Percentiles rank a stretch among this genome's conserved stretches.
phyloP scores from a whole-genome alignment of 2,888 invertebrate species.

The Cataglyphis livida region DNA sequence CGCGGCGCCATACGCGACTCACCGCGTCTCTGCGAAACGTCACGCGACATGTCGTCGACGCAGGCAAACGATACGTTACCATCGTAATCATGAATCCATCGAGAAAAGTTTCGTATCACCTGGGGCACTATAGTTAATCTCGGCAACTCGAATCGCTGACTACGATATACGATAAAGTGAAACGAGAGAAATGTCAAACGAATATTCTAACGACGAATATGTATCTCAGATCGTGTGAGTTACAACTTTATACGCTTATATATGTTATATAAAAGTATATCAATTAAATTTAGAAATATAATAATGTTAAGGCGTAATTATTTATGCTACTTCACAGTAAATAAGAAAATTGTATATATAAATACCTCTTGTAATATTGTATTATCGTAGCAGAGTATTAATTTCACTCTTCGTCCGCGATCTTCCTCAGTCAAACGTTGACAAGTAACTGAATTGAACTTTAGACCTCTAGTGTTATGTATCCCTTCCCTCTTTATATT shows the following conservation, averaged over 20 bases:
- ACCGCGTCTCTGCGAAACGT: constrained; percentile 28
- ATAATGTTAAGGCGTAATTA: not conserved
- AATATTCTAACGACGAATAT: not conserved
- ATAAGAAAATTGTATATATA: not conserved
- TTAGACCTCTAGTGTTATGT: not conserved
- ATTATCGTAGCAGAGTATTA: not conserved
- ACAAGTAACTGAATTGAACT: not conserved
- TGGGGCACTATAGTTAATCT: constrained; percentile 29
- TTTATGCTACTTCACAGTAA: not conserved
- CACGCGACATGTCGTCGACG: constrained; percentile 30
- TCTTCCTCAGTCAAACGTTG: not conserved
- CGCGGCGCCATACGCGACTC: constrained; percentile 20
- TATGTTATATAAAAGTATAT: not conserved
- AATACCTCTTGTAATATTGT: not conserved
- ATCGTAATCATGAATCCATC: constrained; percentile 36
- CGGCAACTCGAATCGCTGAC: constrained; percentile 23
- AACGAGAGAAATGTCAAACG: constrained; percentile 17
- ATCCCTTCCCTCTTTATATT: not conserved
- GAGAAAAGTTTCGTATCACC: constrained; percentile 43
- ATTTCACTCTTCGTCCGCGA: not conserved
- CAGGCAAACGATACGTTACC: constrained; percentile 48
- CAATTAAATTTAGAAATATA: not conserved
- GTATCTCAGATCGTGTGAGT: not conserved
- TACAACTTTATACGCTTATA: not conserved
- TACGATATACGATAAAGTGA: not conserved